Evolutionary conservation across 2,888 invertebrate species (phyloP).

Genomic region (Melanotus villosus): DNA sequence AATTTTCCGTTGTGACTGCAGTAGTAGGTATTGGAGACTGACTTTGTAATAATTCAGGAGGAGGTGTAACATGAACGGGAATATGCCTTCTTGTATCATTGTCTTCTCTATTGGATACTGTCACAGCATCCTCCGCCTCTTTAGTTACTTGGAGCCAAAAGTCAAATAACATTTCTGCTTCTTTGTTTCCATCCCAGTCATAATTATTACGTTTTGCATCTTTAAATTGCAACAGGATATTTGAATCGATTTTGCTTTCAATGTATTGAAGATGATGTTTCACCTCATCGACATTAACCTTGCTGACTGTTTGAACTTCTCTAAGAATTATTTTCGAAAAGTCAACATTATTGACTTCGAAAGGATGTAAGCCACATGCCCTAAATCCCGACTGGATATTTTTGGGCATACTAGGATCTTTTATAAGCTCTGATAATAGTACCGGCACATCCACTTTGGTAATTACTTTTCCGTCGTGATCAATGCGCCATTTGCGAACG

Average conservation of each 20-base stretch:
- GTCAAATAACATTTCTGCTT: too few species aligned
- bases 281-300: not conserved
- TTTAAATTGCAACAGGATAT: not conserved
- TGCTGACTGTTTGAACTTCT: not conserved
- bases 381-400: not conserved
- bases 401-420: too few species aligned
- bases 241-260: not conserved
- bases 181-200: too few species aligned
- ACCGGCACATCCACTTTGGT: not conserved
- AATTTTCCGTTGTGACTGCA: too few species aligned
- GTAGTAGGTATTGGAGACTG: too few species aligned
- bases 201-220: too few species aligned
- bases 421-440: not conserved
- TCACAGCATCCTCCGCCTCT: too few species aligned
- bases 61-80: too few species aligned
- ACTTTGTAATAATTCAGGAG: too few species aligned
- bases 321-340: not conserved
- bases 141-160: too few species aligned
- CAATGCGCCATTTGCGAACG: constrained; percentile 19
- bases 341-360: not conserved
- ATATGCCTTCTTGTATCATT: too few species aligned
- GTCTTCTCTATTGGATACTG: too few species aligned
- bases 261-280: not conserved
- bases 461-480: not conserved
- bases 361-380: not conserved